A percentile compares a stretch with the other conserved stretches of the same genome.
These are phyloP conservation scores for Tachycineta bicolor DNA, from an alignment of 2,113 vertebrate genomes.

Conservation along the genomic window DNA sequence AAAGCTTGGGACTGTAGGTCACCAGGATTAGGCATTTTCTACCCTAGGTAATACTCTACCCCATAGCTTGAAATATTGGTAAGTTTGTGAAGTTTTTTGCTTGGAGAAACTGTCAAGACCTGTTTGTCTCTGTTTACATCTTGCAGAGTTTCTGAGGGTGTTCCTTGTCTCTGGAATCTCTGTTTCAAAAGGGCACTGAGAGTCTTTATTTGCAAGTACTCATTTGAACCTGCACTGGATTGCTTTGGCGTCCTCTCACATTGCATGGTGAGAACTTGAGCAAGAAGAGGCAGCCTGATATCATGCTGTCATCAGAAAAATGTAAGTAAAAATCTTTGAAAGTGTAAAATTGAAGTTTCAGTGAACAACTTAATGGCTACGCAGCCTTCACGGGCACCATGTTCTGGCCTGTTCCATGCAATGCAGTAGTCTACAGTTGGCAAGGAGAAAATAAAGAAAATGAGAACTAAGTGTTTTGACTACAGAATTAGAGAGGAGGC, in stretches of 20 bases:
- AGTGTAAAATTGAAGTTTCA: not conserved
- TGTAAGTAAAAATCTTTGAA: not conserved
- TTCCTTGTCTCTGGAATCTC: not conserved
- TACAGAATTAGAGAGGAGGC: not conserved
- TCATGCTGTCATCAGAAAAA: not conserved
- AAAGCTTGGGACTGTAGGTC: not conserved
- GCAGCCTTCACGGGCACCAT: not conserved
- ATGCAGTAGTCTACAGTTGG: fast-evolving
- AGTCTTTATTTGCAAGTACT: not conserved
- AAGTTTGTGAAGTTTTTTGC: not conserved
- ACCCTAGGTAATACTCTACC: fast-evolving
- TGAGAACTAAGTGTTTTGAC: not conserved
- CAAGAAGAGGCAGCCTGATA: not conserved
- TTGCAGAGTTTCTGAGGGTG: not conserved
- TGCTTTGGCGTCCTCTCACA: not conserved
- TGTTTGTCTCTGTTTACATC: not conserved
- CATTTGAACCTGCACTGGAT: not conserved
- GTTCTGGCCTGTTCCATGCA: fast-evolving
- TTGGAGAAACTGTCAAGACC: not conserved
- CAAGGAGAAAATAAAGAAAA: not conserved
- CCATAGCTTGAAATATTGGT: not conserved
- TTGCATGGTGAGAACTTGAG: not conserved
- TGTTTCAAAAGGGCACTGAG: not conserved
- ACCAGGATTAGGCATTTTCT: not conserved
- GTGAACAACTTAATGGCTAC: not conserved